Evolutionary conservation across 2,888 invertebrate species (phyloP), one percentile per base, ranked within the genome.

Genomic region (Cartodere bifasciata): DNA sequence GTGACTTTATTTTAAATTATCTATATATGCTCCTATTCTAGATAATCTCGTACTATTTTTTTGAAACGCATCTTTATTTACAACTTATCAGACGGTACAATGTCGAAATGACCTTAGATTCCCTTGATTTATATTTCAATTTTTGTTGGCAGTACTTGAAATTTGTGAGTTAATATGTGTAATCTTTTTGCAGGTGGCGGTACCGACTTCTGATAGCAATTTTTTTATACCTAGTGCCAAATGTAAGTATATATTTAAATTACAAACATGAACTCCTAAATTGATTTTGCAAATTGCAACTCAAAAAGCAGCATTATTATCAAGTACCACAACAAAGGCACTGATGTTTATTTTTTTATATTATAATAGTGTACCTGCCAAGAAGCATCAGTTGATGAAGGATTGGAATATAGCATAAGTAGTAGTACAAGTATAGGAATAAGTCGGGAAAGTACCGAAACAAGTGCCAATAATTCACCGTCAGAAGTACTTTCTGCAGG

Each of bases 401-500:
- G 58, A 41, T 46, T 60, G 34, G 53, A 56, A 34, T 56, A 55
- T 38, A 60, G 56, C 39, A 47, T 60, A 9, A 58, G 57, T 38
- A 60, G 56, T 42, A 61, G 58, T 39, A 53, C 50, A 17, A 55
- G 55, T 38, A 44, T 48, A 26, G 45, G 44, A 31, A 37, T 50
- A 36, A 45, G 47, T 26, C 24, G 31, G 12, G 40, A 43, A 25
- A 32, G 35, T 25, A 31, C 29, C 22, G 34, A 42, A 16, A 26
- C 28, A 14, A 31, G 35, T 13, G 39, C 32, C 31, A 43, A 39
- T 36, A 39, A 12, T 29, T 40, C 44, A 28, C 64, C 66, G 57
- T 76, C 75, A 53, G 72, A 74, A 50, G 10, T 12, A 13, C 15
- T 32, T 23, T n/a, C n/a, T n/a, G 34, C 42, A 9, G 41, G 45